These are phyloP conservation scores for Sparidentex hasta DNA, from an alignment of 2,797 vertebrate genomes.

Conservation along the genomic window DNA sequence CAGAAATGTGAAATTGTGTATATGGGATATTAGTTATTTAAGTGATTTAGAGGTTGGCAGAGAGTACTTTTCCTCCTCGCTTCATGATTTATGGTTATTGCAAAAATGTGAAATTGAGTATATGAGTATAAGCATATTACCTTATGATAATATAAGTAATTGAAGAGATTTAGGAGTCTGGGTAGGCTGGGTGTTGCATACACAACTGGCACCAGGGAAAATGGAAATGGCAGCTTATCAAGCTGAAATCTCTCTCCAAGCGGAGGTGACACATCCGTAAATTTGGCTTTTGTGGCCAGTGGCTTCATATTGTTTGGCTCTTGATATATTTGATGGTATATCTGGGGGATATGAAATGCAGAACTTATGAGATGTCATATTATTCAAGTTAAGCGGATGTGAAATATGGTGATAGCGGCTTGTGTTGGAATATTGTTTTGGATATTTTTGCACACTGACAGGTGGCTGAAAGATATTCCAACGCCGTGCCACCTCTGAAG, in stretches of 20 bases:
- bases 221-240: constrained; percentile 75
- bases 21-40: constrained; percentile 84
- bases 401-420: constrained; percentile 63
- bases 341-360: constrained; percentile 72
- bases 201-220: constrained; percentile 65
- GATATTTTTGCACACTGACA: constrained; percentile 50
- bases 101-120: constrained; percentile 86
- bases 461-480: constrained; percentile 44
- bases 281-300: constrained; percentile 74
- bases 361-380: constrained; percentile 74
- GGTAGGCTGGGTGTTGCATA: constrained; percentile 64
- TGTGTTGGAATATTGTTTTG: constrained; percentile 57
- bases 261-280: constrained; percentile 71
- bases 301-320: constrained; percentile 73
- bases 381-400: constrained; percentile 66
- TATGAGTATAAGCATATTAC: constrained; percentile 88
- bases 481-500: constrained; percentile 26
- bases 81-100: constrained; percentile 86
- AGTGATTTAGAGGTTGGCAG: constrained; percentile 86
- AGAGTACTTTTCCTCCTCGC: constrained; percentile 74
- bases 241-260: constrained; percentile 69
- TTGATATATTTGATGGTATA: constrained; percentile 75
- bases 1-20: constrained; percentile 85
- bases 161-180: constrained; percentile 83
- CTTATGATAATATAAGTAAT: constrained; percentile 88